A percentile compares a stretch with the other conserved stretches of the same genome.
phyloP scores from a whole-genome alignment of 2,888 invertebrate genomes.

The Halocaridina rubra region DNA sequence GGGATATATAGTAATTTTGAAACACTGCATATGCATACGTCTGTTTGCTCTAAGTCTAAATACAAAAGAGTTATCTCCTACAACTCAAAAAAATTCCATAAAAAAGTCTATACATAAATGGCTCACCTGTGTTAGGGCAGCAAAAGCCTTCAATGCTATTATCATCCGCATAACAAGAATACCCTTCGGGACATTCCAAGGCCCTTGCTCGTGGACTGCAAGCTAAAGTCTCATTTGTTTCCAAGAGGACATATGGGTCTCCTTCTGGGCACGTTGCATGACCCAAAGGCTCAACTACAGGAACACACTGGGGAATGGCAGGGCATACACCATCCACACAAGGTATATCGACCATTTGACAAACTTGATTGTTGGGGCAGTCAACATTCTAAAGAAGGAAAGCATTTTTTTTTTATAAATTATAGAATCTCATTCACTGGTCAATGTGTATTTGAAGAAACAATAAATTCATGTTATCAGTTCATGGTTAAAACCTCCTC shows the following conservation, averaged over 20 bases:
- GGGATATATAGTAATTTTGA: too few species aligned
- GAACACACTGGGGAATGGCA: constrained; percentile 83
- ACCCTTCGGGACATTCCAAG: constrained; percentile 66
- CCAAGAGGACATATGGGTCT: constrained; percentile 65
- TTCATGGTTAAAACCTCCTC: too few species aligned
- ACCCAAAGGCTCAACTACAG: constrained; percentile 23
- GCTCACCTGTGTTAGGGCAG: constrained; percentile 53
- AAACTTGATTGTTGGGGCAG: constrained; percentile 76
- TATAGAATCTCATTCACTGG: too few species aligned
- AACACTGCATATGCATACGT: too few species aligned
- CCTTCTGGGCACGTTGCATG: constrained; percentile 65
- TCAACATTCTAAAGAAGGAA: constrained; percentile 69
- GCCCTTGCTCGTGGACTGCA: constrained; percentile 66
- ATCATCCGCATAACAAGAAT: constrained; percentile 65
- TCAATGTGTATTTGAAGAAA: too few species aligned
- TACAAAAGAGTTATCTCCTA: constrained; percentile 76
- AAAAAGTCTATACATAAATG: not conserved
- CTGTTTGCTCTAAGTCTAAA: too few species aligned
- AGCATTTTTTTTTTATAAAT: too few species aligned
- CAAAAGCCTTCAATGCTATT: constrained; percentile 63
- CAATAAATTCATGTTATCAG: too few species aligned
- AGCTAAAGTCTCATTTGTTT: constrained; percentile 65
- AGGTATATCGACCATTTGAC: constrained; percentile 85
- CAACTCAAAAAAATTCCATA: not conserved
- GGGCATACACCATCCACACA: constrained; percentile 88